These are phyloP conservation scores for Lymantria monacha DNA, from an alignment of 2,888 invertebrate species.

Conservation along the genomic window DNA sequence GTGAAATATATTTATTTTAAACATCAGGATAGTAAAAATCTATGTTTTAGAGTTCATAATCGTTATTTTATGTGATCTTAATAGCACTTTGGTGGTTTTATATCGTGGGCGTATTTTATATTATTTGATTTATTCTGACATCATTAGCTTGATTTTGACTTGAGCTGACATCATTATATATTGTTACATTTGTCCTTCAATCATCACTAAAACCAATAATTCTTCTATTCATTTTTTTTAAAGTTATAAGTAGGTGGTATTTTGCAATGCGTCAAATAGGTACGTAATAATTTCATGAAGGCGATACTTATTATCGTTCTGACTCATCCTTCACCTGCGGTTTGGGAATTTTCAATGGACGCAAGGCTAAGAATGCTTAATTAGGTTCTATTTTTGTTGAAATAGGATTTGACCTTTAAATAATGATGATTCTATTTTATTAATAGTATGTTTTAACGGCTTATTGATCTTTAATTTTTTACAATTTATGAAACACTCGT, in stretches of 20 bases:
- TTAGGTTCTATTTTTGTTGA: slow-evolving; percentile 9
- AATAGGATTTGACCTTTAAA: slow-evolving; percentile 11
- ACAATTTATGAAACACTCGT: neutral
- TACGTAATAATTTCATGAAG: slow-evolving; percentile 39
- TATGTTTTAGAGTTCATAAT: too few relatives aligned
- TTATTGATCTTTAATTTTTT: slow-evolving; percentile 9
- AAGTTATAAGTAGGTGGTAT: slow-evolving; percentile 37
- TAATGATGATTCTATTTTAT: neutral
- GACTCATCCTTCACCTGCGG: slow-evolving; percentile 25
- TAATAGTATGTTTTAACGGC: slow-evolving; percentile 10
- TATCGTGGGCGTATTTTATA: too few relatives aligned
- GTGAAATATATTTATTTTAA: too few relatives aligned
- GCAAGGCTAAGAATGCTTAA: slow-evolving; percentile 18
- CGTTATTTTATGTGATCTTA: too few relatives aligned
- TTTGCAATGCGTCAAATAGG: slow-evolving; percentile 41
- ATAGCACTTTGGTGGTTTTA: too few relatives aligned
- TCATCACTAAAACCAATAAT: slow-evolving; percentile 39
- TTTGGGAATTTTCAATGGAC: slow-evolving; percentile 19
- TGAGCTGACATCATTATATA: slow-evolving; percentile 32
- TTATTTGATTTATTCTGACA: too few relatives aligned
- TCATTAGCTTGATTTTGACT: neutral
- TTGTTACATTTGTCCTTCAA: slow-evolving; percentile 34
- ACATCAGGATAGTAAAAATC: too few relatives aligned
- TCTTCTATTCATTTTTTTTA: slow-evolving; percentile 37
- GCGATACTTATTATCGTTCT: slow-evolving; percentile 26